phyloP scores from a whole-genome alignment of 2,113 vertebrate species.

The Typhlomys cinereus region DNA sequence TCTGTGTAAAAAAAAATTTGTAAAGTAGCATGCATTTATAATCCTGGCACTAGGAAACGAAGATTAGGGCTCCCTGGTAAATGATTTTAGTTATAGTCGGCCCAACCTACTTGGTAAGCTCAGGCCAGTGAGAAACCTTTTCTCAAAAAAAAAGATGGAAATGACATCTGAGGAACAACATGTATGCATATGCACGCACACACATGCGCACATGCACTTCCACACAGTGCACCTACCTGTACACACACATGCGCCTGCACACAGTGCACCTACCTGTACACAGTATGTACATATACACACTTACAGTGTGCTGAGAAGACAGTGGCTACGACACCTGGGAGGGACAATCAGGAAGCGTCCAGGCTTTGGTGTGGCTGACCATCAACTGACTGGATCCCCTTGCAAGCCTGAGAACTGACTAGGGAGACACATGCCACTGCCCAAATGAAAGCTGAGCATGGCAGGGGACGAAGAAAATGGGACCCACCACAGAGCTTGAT shows the following conservation, averaged over 20 bases:
- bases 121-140: not conserved
- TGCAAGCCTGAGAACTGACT: not conserved
- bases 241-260: not conserved
- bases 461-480: accelerated
- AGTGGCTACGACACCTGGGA: too few relatives aligned
- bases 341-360: not conserved
- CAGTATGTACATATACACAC: too few relatives aligned
- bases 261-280: not conserved
- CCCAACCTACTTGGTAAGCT: not conserved
- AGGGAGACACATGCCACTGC: not conserved
- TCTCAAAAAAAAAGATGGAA: not conserved
- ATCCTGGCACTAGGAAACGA: not conserved
- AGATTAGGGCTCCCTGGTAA: not conserved
- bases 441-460: not conserved
- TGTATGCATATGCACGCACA: too few relatives aligned
- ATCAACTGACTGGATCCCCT: accelerated
- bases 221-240: not conserved
- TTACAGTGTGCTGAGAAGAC: too few relatives aligned
- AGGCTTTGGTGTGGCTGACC: not conserved
- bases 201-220: too few relatives aligned
- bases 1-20: too few relatives aligned
- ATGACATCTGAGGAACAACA: not conserved
- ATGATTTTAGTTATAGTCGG: too few relatives aligned
- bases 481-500: not conserved
- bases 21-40: too few relatives aligned